Percentiles rank a stretch among this genome's conserved stretches.
phyloP scores from a whole-genome alignment of 2,113 vertebrate genomes.

The Labeo rohita region DNA sequence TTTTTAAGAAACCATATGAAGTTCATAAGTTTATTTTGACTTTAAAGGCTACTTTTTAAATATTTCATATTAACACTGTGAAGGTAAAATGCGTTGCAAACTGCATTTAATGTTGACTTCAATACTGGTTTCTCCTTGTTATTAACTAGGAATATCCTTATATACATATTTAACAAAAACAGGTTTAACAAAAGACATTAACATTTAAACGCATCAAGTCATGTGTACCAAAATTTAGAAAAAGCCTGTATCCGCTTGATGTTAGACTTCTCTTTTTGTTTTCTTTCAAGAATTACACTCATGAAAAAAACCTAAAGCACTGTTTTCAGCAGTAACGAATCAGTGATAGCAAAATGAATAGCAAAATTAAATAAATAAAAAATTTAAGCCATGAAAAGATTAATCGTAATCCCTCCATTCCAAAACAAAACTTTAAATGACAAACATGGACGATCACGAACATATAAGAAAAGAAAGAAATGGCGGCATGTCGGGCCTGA shows the following conservation, averaged over 20 bases:
- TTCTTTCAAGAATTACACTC: background rate
- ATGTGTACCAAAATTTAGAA: background rate
- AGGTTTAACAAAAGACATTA: background rate
- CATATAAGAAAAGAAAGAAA: conserved; percentile 66
- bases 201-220: background rate
- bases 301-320: background rate
- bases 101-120: background rate
- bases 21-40: background rate
- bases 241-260: background rate
- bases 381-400: background rate
- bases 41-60: background rate
- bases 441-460: background rate
- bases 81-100: background rate
- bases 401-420: conserved; percentile 28
- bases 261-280: background rate
- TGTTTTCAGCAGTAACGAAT: background rate
- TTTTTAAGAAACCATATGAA: background rate
- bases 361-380: background rate
- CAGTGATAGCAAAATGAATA: background rate
- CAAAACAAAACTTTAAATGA: conserved; percentile 10
- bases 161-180: background rate
- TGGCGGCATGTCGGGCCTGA: conserved; percentile 61
- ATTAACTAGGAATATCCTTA: background rate
- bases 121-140: background rate
- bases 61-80: background rate